These are phyloP conservation scores for Trypoxylus dichotomus DNA, from an alignment of 1,140 invertebrate species.

Conservation along the genomic window DNA sequence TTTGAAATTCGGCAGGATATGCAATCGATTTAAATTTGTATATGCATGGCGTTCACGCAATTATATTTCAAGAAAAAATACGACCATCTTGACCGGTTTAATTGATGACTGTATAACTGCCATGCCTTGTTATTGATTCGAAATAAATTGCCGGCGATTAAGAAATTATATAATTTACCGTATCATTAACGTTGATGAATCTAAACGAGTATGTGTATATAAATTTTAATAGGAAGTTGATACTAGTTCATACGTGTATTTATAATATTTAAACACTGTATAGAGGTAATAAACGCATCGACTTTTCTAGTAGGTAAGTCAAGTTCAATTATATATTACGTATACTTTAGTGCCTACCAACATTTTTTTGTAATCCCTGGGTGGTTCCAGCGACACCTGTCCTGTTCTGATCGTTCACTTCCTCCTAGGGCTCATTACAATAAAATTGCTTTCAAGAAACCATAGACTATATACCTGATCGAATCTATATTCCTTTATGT, in stretches of 20 bases:
- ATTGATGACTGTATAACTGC: not conserved
- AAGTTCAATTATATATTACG: not conserved
- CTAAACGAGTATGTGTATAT: not conserved
- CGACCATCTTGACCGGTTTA: not conserved
- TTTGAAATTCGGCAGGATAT: no score
- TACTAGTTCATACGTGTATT: not conserved
- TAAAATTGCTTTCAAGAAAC: constrained; percentile 20
- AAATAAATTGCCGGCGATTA: not conserved
- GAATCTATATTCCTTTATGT: constrained; percentile 2
- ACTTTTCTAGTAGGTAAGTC: not conserved
- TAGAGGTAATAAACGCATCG: not conserved
- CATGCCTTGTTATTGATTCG: not conserved
- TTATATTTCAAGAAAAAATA: not conserved
- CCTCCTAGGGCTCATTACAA: constrained; percentile 16
- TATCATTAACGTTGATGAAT: constrained; percentile 3
- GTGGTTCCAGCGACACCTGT: not conserved
- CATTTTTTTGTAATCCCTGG: not conserved
- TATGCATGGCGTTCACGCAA: not conserved
- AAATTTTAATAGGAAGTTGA: not conserved
- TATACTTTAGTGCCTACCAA: not conserved
- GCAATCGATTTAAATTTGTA: not conserved
- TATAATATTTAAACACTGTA: not conserved
- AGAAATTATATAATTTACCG: not conserved
- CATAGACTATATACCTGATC: not conserved
- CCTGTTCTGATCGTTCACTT: constrained; percentile 5